phyloP scores from a whole-genome alignment of 1,140 invertebrate genomes.

The Brachionus koreanus region DNA sequence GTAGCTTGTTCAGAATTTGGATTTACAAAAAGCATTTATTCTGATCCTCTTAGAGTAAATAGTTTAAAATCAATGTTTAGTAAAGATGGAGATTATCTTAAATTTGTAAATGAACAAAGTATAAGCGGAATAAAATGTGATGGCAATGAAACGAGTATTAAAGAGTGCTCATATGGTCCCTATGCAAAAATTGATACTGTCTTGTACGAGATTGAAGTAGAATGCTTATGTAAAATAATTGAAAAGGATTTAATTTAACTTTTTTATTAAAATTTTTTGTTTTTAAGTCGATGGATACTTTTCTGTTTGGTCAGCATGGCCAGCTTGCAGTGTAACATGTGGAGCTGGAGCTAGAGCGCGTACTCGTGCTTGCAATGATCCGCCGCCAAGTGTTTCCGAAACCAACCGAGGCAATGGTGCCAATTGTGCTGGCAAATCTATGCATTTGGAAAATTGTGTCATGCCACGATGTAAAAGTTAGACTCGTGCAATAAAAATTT shows the following conservation, averaged over 20 bases:
- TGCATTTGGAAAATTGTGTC: constrained; percentile 28
- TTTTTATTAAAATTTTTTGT: not conserved
- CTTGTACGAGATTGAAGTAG: constrained; percentile 33
- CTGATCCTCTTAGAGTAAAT: not conserved
- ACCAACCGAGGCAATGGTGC: not conserved
- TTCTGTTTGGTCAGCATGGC: constrained; percentile 67
- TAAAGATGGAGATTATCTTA: not conserved
- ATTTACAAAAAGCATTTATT: not conserved
- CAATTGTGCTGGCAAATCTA: not conserved
- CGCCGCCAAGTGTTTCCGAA: constrained; percentile 13
- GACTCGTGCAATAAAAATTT: not conserved
- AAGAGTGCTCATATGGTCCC: not conserved
- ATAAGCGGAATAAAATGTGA: constrained; percentile 1
- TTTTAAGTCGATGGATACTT: constrained; percentile 13
- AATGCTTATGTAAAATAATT: constrained; percentile 28
- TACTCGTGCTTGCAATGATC: constrained; percentile 58
- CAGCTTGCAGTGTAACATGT: constrained; percentile 75
- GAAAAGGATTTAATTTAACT: not conserved
- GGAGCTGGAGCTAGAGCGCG: constrained; percentile 83
- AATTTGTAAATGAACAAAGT: not conserved
- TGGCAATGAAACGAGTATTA: constrained; percentile 1
- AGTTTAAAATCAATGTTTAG: not conserved
- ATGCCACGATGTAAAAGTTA: constrained; percentile 38
- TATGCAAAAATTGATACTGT: not conserved
- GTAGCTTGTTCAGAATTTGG: constrained; percentile 40